Percentiles rank a stretch among this genome's conserved stretches.
Evolutionary conservation across 1,140 invertebrate genomes (phyloP).

Genomic region (Ceratoteleas bidentatus): DNA sequence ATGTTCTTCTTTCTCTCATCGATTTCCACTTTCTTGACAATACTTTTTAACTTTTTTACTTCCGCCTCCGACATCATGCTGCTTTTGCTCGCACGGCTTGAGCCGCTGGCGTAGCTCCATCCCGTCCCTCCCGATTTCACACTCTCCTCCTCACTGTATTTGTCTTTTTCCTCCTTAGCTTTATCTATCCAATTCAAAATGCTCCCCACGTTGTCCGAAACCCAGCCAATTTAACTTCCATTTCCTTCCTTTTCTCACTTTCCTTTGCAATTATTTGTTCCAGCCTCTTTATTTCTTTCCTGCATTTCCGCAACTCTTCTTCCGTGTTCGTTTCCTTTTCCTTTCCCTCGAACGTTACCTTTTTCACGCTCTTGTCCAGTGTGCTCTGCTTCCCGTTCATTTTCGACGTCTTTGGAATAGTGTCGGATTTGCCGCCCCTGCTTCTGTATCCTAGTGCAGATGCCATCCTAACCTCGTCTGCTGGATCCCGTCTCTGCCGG

Average conservation of each 20-base stretch:
- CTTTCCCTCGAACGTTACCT: too few species aligned
- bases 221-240: not conserved
- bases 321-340: too few species aligned
- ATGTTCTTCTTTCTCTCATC: slow-evolving; percentile 4
- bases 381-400: too few species aligned
- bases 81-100: not conserved
- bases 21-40: not conserved
- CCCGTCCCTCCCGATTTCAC: slow-evolving; percentile 7
- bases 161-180: not conserved
- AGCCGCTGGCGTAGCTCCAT: not conserved
- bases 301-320: too few species aligned
- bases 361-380: too few species aligned
- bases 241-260: not conserved
- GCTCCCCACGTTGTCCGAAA: not conserved
- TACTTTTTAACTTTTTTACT: slow-evolving; percentile 3
- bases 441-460: too few species aligned
- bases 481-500: too few species aligned
- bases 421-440: too few species aligned
- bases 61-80: not conserved
- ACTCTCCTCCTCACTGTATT: not conserved
- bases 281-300: too few species aligned
- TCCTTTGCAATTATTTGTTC: not conserved
- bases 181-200: not conserved
- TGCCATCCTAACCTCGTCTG: too few species aligned
- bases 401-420: too few species aligned